A percentile compares a stretch with the other conserved stretches of the same genome.
phyloP scores from a whole-genome alignment of 2,888 invertebrate genomes.

The Andrena bicolor region DNA sequence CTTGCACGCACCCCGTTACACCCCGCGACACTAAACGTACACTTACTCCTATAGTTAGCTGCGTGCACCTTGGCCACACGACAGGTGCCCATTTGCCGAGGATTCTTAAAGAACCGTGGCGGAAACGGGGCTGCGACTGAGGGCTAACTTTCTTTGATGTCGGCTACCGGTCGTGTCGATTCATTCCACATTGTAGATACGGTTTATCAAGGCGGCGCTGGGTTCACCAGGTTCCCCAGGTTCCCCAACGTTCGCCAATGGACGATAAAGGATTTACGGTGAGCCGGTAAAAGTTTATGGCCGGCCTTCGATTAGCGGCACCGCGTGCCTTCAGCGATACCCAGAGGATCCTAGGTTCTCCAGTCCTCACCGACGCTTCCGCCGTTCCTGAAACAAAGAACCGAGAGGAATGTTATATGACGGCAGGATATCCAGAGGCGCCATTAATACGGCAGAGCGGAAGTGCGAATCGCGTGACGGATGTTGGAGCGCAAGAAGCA shows the following conservation, averaged over 20 bases:
- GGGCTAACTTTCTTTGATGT: slow-evolving; percentile 49
- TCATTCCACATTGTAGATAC: slow-evolving; percentile 12
- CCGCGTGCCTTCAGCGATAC: neutral
- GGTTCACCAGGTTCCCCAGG: too few relatives aligned
- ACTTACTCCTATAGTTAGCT: slow-evolving; percentile 44
- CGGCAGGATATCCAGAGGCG: neutral
- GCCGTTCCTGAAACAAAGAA: neutral
- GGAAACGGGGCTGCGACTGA: neutral
- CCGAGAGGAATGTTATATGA: too few relatives aligned
- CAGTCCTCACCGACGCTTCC: neutral
- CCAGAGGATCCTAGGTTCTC: too few relatives aligned
- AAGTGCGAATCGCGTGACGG: slow-evolving; percentile 23
- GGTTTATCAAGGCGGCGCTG: slow-evolving; percentile 22
- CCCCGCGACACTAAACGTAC: slow-evolving; percentile 47
- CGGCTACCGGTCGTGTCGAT: slow-evolving; percentile 1
- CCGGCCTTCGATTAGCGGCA: neutral
- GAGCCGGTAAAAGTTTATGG: slow-evolving; percentile 32
- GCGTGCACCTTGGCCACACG: slow-evolving; percentile 60
- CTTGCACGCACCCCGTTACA: slow-evolving; percentile 78
- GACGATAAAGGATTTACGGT: slow-evolving; percentile 24
- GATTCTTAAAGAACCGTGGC: slow-evolving; percentile 55
- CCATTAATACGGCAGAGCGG: slow-evolving; percentile 15
- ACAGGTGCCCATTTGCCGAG: slow-evolving; percentile 58
- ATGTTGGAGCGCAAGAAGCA: slow-evolving; percentile 35
- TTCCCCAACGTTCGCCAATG: neutral